Base-by-base conservation (phyloP, 2,113 vertebrate species). In the Sylvilagus bachmani region DNA sequence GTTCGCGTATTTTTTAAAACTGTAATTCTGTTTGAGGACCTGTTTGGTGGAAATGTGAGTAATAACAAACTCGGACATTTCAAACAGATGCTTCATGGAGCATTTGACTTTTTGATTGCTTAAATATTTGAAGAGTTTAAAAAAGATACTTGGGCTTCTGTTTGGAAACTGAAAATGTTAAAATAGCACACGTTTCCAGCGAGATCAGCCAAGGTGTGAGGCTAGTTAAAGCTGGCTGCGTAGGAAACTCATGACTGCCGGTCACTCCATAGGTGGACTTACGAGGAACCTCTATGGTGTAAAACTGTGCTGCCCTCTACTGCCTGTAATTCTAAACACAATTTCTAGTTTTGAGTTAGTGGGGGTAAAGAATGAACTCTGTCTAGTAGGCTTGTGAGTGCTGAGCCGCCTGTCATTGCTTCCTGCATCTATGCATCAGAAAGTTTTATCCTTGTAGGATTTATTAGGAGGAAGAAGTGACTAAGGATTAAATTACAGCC, bases 131-230 rank as follows among this genome's bases (percentile, higher is more conserved):
- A 55, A 66, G 38, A 31, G 17, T 82, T 92, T 62, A 62, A 36
- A 58, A 82, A 67, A 90, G 69, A 58, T 87, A 44, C 11, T 77
- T 77, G 27, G 36, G 33, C 58, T 84, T 83, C 83, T 87, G 55
- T 94, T 93, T 91, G 84, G 66, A 86, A 77, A 83, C 84, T 90
- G 9, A 82, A 4, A 88, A 79, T 95, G 33, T 66, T 80, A 67
- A 62, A 16, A 17, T 49, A 89, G 31, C 71, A 80, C 55, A 8
- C 53, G 58, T 87, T 95, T 94, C 74, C 55, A 53, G 4, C 55
- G 90, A 66, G 29, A 75, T 66, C 49, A 80, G 49, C 31, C 25
- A 64, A 69, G 24, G 3, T 70, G 29, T 58, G 36, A 55, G 3
- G n/a, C 64, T 82, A 27, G 21, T 92, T 96, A 55, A 49, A 51